phyloP scores from a whole-genome alignment of 2,113 vertebrate species.

The Dicrurus megarhynchus region DNA sequence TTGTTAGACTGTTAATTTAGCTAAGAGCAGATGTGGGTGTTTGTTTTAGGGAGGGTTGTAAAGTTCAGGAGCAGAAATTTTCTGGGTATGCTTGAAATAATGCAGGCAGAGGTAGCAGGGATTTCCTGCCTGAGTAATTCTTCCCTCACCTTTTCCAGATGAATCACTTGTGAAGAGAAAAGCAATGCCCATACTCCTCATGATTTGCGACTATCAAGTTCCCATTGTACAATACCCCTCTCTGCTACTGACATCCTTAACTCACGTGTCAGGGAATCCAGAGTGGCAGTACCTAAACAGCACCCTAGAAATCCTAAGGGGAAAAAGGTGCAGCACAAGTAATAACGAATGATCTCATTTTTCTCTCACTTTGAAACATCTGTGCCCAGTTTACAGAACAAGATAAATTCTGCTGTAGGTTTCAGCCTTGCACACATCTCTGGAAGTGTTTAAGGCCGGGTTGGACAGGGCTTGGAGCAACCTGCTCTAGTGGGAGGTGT shows the following conservation, averaged over 20 bases:
- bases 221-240: not conserved
- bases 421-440: not conserved
- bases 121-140: not conserved
- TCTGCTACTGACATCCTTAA: not conserved
- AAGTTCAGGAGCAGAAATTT: not conserved
- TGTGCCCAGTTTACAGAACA: not conserved
- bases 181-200: not conserved
- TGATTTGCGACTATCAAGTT: not conserved
- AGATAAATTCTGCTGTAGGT: not conserved
- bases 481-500: too few species aligned
- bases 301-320: not conserved
- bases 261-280: not conserved
- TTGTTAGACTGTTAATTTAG: not conserved
- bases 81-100: not conserved
- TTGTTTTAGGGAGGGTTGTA: not conserved
- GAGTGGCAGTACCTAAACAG: not conserved
- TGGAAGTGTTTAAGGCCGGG: not conserved
- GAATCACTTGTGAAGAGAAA: not conserved
- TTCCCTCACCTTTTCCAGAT: not conserved
- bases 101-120: not conserved
- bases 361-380: not conserved
- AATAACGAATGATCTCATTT: not conserved
- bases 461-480: not conserved
- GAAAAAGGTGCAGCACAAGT: not conserved
- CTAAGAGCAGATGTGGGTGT: not conserved